Conservation (phyloP, 2,113 vertebrate genomes). For the Neoarius graeffei region DNA sequence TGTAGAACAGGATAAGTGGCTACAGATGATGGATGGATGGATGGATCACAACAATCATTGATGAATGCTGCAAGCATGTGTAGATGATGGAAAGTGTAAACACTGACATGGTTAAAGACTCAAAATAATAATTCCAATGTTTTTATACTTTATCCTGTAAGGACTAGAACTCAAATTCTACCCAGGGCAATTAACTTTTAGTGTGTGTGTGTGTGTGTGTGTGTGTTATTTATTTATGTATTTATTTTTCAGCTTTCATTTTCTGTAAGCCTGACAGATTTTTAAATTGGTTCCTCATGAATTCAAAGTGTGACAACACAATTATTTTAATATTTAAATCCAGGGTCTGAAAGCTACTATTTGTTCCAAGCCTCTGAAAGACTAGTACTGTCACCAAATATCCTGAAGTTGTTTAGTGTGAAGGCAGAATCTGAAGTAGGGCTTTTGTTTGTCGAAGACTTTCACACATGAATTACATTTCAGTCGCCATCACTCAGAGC, state of each 20-base stretch:
- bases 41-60: too few relatives aligned
- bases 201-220: too few relatives aligned
- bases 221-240: background rate
- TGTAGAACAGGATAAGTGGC: too few relatives aligned
- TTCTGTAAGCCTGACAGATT: background rate
- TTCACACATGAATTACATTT: conserved; percentile 27
- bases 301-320: too few relatives aligned
- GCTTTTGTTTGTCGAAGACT: background rate
- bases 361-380: background rate
- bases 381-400: background rate
- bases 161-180: background rate
- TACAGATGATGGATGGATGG: too few relatives aligned
- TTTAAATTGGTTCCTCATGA: background rate
- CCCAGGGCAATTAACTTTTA: background rate
- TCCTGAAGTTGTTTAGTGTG: background rate
- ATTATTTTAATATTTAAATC: background rate
- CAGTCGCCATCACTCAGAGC: conserved; percentile 15
- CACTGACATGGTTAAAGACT: background rate
- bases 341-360: background rate
- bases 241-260: background rate
- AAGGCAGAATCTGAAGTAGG: conserved; percentile 7
- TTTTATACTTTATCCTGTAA: background rate
- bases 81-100: background rate
- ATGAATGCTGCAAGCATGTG: background rate
- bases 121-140: background rate